Evolutionary conservation across 2,113 vertebrate genomes (phyloP), one percentile per base, ranked within the genome.

Genomic region (Columba livia): DNA sequence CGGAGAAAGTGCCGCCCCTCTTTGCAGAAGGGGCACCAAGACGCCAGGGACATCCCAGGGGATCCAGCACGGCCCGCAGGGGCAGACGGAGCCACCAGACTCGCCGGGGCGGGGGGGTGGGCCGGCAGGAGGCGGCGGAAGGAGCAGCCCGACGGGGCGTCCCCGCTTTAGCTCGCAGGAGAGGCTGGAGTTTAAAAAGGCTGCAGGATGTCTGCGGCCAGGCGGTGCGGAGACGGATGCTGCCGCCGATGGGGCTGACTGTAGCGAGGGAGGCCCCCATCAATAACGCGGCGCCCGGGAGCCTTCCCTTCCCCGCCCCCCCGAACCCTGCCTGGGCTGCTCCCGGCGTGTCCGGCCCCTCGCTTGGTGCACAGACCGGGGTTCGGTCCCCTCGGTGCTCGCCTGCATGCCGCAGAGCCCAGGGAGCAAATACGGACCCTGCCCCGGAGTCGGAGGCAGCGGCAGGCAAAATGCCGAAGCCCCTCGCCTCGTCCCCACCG

Each of bases 321-420:
- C 12, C 15, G 6, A 28, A 32, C 29, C 44, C 31, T 47, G 10
- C 47, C 24, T 9, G 8, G 29, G 34, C 23, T 69, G 16, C 13
- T 23, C 32, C 12, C n/a, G 6, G 15, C 10, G 2, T 6, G 12
- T 40, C 38, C 6, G 2, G n/a, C 26, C 23, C 29, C 50, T 84
- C 19, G 0, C 21, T 47, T 2, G 5, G 62, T 19, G 47, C 47
- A 14, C 24, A 38, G 40, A 6, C 19, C 1, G 2, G 14, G 3
- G 1, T 5, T 12, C 16, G 4, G 12, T 60, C 40, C 50, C 31
- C 24, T 10, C 18, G 5, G 31, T 12, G 24, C 9, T 34, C 29
- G 5, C 12, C 40, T 6, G 15, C 74, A 36, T 14, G 47, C 51
- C 5, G 10, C 50, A 40, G 69, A 44, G 24, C 28, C 18, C 34